Base-by-base conservation (phyloP, 2,797 vertebrate genomes). In the Macropus fuliginosus region DNA sequence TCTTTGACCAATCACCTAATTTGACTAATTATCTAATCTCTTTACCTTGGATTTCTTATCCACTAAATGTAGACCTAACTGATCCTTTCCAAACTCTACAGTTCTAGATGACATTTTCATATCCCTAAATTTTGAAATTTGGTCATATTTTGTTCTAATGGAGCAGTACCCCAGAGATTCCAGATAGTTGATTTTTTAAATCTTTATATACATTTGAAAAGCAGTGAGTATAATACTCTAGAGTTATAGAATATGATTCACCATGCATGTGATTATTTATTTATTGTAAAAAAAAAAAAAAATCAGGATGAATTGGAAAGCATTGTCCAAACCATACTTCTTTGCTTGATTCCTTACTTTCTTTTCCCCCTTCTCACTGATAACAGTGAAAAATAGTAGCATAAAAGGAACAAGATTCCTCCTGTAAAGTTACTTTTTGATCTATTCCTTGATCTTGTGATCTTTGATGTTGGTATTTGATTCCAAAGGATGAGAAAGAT, bases 351-450 rank as follows among this genome's bases (percentile, higher is more conserved):
- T 91, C 46, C 50, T 93, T 50, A 6, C 18, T 92, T 94, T 55
- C 46, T 54, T 27, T 5, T 31, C 16, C 4, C 59, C 1, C 14
- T 24, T 28, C 34, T 94, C 6, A 91, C 62, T 13, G 46, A 54
- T 94, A 89, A 94, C 31, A 14, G 1, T 13, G 50, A 24, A 57
- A 95, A 27, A 2, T 1, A 91, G 57, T 94, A 93, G 11, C 29
- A 57, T 27, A 14, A 62, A 89, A 54, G 54, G 90, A 27, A 40
- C 95, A 87, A 54, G 29, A 93, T 92, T 94, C 91, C 13, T 50
- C 46, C 27, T 54, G 91, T 81, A 92, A 92, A 91, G 12, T 94
- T 55, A 1, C 14, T 93, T 93, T 95, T 27, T n/a, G 66, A 56
- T 10, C 27, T 11, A 1, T 27, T 27, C 40, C 18, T 81, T 11